These are phyloP conservation scores for Apamea crenata DNA, from an alignment of 2,888 invertebrate genomes.

Conservation along the genomic window DNA sequence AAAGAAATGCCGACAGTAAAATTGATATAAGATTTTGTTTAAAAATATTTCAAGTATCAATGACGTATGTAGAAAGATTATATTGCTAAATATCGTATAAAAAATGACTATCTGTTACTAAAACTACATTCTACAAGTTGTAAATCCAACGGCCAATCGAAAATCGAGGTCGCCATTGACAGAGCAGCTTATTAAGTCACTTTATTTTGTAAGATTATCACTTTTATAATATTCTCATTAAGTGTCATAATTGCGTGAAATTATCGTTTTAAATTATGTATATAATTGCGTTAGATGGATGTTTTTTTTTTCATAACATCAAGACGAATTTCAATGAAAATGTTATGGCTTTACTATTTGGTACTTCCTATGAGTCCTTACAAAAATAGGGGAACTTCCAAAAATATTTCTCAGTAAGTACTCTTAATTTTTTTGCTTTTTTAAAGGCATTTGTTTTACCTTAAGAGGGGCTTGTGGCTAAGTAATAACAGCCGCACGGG, in stretches of 20 bases:
- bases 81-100: constrained; percentile 12
- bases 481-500: too few species aligned
- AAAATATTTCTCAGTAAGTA: neutral
- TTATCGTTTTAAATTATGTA: constrained; percentile 5
- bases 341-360: neutral
- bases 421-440: neutral
- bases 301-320: neutral
- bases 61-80: neutral
- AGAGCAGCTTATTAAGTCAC: constrained; percentile 56
- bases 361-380: too few species aligned
- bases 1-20: neutral
- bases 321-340: neutral
- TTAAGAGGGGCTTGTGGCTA: too few species aligned
- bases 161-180: constrained; percentile 50
- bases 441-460: neutral
- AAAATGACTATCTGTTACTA: neutral
- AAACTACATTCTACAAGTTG: constrained; percentile 31
- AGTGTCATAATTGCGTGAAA: constrained; percentile 49
- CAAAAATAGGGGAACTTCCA: neutral
- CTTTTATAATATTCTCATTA: constrained; percentile 32
- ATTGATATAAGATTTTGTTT: neutral
- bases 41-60: too few species aligned
- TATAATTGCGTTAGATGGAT: neutral
- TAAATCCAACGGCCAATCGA: constrained; percentile 31
- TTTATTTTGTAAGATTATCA: constrained; percentile 45